Evolutionary conservation across 2,113 vertebrate species (phyloP).

Genomic region (Opisthocomus hoazin): DNA sequence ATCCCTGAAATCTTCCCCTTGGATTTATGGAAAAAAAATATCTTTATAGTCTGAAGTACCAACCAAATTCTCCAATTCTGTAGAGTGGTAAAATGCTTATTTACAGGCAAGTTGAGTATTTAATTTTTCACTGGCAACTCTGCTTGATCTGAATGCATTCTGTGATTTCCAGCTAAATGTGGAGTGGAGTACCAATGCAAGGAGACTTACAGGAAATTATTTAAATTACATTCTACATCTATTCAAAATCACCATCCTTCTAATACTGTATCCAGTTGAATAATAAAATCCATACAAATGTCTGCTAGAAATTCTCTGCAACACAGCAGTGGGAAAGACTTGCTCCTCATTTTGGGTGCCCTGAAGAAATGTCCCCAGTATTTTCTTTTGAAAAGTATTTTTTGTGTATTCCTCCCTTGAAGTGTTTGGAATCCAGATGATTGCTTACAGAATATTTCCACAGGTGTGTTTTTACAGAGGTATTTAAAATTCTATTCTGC

Average conservation of each 20-base stretch:
- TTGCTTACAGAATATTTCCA: not conserved
- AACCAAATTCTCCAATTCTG: not conserved
- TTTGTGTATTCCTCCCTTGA: not conserved
- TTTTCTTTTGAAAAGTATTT: not conserved
- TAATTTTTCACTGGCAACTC: not conserved
- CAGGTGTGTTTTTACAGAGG: constrained; percentile 1
- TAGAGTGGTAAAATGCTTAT: not conserved
- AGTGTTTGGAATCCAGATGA: not conserved
- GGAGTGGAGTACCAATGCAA: constrained; percentile 24
- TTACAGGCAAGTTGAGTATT: not conserved
- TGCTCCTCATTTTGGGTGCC: not conserved
- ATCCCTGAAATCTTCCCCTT: constrained; percentile 69
- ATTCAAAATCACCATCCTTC: not conserved
- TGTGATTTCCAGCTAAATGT: not conserved
- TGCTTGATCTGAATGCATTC: not conserved
- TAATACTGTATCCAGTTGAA: not conserved
- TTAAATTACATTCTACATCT: constrained; percentile 15
- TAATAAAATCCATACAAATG: not conserved
- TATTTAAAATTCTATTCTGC: not conserved
- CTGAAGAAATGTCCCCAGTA: not conserved
- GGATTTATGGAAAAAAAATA: constrained; percentile 20
- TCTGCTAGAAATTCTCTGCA: not conserved
- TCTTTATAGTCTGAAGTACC: not conserved
- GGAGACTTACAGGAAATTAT: constrained; percentile 25
- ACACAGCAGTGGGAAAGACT: not conserved